These are phyloP conservation scores for Dynastes hyllus DNA, from an alignment of 2,888 invertebrate species.

Conservation along the genomic window DNA sequence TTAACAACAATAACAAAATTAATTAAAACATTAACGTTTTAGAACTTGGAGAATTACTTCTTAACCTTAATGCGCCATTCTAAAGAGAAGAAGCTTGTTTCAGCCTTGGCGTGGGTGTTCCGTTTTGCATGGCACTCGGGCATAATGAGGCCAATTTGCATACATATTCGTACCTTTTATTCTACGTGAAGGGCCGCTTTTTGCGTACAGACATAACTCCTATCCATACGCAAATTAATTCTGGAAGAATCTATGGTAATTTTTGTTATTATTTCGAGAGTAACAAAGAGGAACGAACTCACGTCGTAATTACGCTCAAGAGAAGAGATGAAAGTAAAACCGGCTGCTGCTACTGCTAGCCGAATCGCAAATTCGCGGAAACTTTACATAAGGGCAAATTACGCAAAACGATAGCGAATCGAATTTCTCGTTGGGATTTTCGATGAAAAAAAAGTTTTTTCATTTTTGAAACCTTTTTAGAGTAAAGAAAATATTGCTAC, in stretches of 20 bases:
- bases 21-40: no score
- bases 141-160: slow-evolving; percentile 7
- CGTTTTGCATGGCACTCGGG: background rate
- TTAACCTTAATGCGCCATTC: no score
- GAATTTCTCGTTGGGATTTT: no score
- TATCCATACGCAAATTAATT: slow-evolving; percentile 1
- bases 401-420: no score
- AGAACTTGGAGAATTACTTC: no score
- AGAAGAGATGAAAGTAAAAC: background rate
- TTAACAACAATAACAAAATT: no score
- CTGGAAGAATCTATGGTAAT: background rate
- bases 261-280: background rate
- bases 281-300: background rate
- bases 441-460: no score
- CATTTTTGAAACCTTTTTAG: no score
- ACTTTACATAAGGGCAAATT: no score
- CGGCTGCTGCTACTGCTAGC: no score
- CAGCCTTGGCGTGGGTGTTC: background rate
- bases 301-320: background rate
- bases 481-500: no score
- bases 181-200: background rate
- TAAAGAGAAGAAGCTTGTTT: background rate
- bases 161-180: slow-evolving; percentile 1
- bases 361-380: no score
- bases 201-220: background rate